These are phyloP conservation scores for Strix aluco DNA, from an alignment of 2,113 vertebrate genomes.

Conservation along the genomic window DNA sequence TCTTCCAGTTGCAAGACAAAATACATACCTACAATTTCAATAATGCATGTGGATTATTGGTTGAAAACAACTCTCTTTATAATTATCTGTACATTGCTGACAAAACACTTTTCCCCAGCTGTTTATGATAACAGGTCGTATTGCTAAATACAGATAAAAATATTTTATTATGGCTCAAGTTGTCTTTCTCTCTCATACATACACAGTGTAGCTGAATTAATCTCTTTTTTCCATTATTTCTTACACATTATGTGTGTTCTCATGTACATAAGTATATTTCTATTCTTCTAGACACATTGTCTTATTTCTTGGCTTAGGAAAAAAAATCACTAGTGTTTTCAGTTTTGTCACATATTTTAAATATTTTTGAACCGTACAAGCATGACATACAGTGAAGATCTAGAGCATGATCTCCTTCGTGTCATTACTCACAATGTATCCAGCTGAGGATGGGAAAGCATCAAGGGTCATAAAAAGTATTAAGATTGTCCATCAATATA, in stretches of 20 bases:
- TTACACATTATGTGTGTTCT: background rate
- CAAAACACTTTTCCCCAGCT: background rate
- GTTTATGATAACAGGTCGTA: background rate
- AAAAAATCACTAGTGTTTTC: background rate
- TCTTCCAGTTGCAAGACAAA: background rate
- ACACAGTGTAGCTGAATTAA: background rate
- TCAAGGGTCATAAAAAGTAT: background rate
- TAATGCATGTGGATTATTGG: background rate
- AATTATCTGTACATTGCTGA: background rate
- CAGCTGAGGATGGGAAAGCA: background rate
- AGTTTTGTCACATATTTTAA: background rate
- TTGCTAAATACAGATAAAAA: background rate
- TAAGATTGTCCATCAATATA: background rate
- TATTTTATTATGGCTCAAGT: background rate
- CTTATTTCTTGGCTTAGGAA: background rate
- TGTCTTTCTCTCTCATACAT: background rate
- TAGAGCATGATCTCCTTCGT: background rate
- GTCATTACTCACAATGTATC: background rate
- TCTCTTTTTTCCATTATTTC: background rate
- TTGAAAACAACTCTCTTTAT: background rate
- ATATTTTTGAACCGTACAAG: background rate
- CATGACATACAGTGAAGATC: background rate
- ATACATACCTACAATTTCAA: background rate
- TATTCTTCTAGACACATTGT: background rate
- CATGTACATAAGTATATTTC: rapidly evolving